Evolutionary conservation across 2,888 invertebrate genomes (phyloP).

Genomic region (Oasisia sp.): DNA sequence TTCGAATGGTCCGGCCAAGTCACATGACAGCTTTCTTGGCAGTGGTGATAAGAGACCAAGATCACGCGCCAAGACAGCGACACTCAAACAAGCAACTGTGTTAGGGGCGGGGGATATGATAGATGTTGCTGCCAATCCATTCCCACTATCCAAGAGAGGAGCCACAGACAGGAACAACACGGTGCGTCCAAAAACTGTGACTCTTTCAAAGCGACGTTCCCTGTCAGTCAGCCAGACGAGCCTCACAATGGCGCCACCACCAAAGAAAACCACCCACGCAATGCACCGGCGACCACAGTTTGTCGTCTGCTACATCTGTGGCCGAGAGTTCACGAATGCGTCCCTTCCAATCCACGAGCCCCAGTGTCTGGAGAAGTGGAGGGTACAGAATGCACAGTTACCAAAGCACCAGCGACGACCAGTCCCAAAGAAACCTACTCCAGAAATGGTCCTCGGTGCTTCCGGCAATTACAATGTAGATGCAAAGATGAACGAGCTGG

Average conservation of each 20-base stretch:
- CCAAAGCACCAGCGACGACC: slow-evolving; percentile 69
- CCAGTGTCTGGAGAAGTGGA: slow-evolving; percentile 75
- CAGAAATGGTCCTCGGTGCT: background rate
- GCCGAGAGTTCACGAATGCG: slow-evolving; percentile 73
- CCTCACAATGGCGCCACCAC: slow-evolving; percentile 13
- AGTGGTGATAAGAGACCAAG: background rate
- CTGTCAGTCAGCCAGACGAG: background rate
- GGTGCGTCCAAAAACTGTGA: slow-evolving; percentile 26
- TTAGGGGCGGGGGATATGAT: slow-evolving; percentile 54
- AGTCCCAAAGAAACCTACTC: slow-evolving; percentile 70
- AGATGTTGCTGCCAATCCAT: slow-evolving; percentile 40
- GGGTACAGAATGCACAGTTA: slow-evolving; percentile 70
- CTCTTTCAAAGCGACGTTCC: slow-evolving; percentile 27
- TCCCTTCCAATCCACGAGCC: slow-evolving; percentile 75
- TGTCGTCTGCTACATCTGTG: slow-evolving; percentile 73
- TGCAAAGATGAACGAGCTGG: slow-evolving; percentile 55
- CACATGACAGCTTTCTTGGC: slow-evolving; percentile 14
- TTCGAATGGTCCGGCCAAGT: background rate
- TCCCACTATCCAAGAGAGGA: slow-evolving; percentile 31
- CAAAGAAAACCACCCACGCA: background rate
- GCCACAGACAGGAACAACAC: slow-evolving; percentile 17
- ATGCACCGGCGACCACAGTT: slow-evolving; percentile 34
- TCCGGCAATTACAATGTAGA: slow-evolving; percentile 37
- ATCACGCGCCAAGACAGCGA: slow-evolving; percentile 51
- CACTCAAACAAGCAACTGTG: slow-evolving; percentile 51